phyloP scores from a whole-genome alignment of 1,140 invertebrate species.

The Bicyclus anynana region DNA sequence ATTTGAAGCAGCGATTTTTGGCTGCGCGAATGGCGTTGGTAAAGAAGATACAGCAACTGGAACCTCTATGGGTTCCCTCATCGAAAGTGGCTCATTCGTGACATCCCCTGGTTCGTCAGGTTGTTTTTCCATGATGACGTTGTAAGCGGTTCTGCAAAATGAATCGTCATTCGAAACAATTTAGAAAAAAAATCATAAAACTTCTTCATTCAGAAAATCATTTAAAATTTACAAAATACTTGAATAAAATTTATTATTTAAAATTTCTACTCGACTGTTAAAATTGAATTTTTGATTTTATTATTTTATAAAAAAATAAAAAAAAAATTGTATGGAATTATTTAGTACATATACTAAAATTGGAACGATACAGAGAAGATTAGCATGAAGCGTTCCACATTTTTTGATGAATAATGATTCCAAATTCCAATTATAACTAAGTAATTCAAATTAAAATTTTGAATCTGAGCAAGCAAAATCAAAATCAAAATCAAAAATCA shows the following conservation, averaged over 20 bases:
- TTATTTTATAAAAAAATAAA: background rate
- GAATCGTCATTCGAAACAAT: background rate
- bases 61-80: too few relatives aligned
- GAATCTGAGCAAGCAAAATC: too few relatives aligned
- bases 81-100: too few relatives aligned
- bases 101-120: too few relatives aligned
- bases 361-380: slow-evolving; percentile 57
- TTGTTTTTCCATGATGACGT: slow-evolving; percentile 4
- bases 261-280: background rate
- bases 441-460: too few relatives aligned
- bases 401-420: background rate
- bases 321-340: too few relatives aligned
- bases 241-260: background rate
- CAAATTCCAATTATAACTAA: background rate
- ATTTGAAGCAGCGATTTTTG: slow-evolving; percentile 22
- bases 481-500: too few relatives aligned
- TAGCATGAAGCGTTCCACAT: too few relatives aligned
- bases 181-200: background rate
- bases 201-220: background rate
- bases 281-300: background rate
- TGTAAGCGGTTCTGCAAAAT: slow-evolving; percentile 18
- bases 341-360: slow-evolving; percentile 34
- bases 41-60: too few relatives aligned
- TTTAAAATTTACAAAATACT: background rate
- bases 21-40: background rate